Evolutionary conservation across 1,140 invertebrate species (phyloP), one percentile per base, ranked within the genome.

Genomic region (Monochamus saltuarius): DNA sequence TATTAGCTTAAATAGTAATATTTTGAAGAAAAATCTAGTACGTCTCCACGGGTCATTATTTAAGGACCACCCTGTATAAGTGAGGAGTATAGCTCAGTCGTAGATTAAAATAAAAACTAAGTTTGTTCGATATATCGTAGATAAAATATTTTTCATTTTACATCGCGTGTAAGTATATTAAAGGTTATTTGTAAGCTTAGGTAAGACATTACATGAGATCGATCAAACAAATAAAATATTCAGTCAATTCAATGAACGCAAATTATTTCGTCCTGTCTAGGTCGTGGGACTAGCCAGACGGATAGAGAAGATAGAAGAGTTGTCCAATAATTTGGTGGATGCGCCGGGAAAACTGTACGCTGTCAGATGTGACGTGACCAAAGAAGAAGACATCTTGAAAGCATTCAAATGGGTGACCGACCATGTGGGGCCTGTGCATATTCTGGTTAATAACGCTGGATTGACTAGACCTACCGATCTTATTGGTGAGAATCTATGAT

Each of bases 401-500:
- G 82, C 87, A 40, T 92, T 92, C 68, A 68, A 82, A 49, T 84
- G 81, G 80, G 80, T 85, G 10, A 79, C 83, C 40, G 72, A 80
- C 4, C 80, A 81, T 2, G 75, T 86, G 29, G 87, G 85, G 7
- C 83, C 84, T n/a, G 77, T 89, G 1, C 84, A 90, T 69, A 77
- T 92, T 4, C 77, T 90, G 42, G 77, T 93, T 19, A 92, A 92
- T 70, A 90, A 89, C 71, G 89, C 90, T 4, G 90, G 87, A 1
- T 63, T 65, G 59, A 22, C 50, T 17, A 74, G 67, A 35, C 66
- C 66, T 73, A 76, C 17, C 14, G 22, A 8, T 29, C 34, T 54
- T 22, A 17, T 54, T 7, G 81, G 81, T 13, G 55, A 59, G 34
- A 40, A 50, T n/a, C n/a, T n/a, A n/a, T n/a, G n/a, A n/a, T n/a